Base-by-base conservation (phyloP, 2,888 invertebrate genomes). In the Scelioninae gen. 1 region DNA sequence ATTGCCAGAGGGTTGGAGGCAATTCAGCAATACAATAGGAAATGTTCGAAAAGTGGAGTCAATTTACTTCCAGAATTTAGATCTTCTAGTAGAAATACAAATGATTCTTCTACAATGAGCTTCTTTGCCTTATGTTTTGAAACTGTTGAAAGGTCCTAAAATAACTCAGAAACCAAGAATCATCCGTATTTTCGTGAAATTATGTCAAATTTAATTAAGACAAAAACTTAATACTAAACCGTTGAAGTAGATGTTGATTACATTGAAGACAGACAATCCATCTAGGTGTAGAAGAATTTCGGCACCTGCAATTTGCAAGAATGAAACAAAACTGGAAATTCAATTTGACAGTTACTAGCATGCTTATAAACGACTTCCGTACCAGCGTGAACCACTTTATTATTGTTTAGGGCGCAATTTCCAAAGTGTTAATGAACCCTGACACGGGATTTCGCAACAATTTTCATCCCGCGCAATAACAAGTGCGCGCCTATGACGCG, bases 321-420 rank as follows among this genome's bases (percentile, higher is more conserved):
- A 45, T 23, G 31, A 69, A 55, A 74, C 65, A 74, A 74, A 74
- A 74, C 38, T 47, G 65, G 47, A 16, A 76, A 76, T 76, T 68
- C 43, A 60, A 68, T 62, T 53, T 45, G 29, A 62, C 53, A 10
- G 55, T 69, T 60, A 69, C 69, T 77, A 69, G 34, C 53, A 31
- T 40, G 45, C 60, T 43, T 16, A 68, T 51, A 68, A 76, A 76
- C 29, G 55, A 68, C 51, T 53, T 29, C 16, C 51, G 58, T 16
- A 34, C 66, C 62, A 47, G 43, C 47, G 43, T 38, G 51, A 55
- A 65, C 45, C 75, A 29, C 60, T 71, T 71, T 66, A 76, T 71
- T 81, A 71, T 77, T 72, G 65, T 77, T 77, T 58, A 34, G 60
- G 13, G 31, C 32, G 71, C 71, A 76, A 82, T 82, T 76, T 71